Base-by-base conservation (phyloP, 2,797 vertebrate species). In the Hydrocynus forskahlii region DNA sequence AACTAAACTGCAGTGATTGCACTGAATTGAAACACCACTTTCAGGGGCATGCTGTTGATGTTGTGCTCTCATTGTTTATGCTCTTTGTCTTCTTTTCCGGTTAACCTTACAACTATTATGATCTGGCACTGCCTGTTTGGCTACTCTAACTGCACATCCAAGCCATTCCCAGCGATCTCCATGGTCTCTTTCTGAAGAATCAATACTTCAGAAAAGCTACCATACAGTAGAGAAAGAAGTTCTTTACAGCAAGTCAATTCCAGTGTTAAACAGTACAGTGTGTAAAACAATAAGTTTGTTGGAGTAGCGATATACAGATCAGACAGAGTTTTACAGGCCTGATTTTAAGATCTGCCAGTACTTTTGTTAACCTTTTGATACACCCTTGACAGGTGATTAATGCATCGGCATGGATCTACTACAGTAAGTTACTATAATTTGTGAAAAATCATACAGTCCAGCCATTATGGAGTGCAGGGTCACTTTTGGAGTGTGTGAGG, bases 331-430 rank as follows among this genome's bases (percentile, higher is more conserved):
- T 57, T 35, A 16, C 75, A 40, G 73, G 35, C 19, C 21, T 23
- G 25, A 66, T 71, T 80, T 75, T 62, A 54, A 59, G 54, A 43
- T 16, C 17, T 35, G 19, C 48, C 35, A 55, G 45, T 9, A 81
- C n/a, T 10, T 50, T 55, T 16, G 25, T 7, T 72, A 62, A 72
- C 57, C 45, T 64, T 63, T 55, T 38, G n/a, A 23, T 25, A 21
- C 29, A 45, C 50, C 54, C 50, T 68, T 66, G 77, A 75, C 55
- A 38, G 1, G 8, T 40, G 55, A 73, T 79, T 69, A 80, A 81
- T 78, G 69, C 55, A 71, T 48, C 79, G 69, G 17, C 79, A 82
- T 75, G 73, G 64, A 69, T 81, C 59, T 78, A 43, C 77, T 80
- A 45, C 63, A 66, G 48, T 23, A 45, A 66, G 68, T 60, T 60